phyloP scores from a whole-genome alignment of 2,888 invertebrate genomes.

The Thecophora atra region DNA sequence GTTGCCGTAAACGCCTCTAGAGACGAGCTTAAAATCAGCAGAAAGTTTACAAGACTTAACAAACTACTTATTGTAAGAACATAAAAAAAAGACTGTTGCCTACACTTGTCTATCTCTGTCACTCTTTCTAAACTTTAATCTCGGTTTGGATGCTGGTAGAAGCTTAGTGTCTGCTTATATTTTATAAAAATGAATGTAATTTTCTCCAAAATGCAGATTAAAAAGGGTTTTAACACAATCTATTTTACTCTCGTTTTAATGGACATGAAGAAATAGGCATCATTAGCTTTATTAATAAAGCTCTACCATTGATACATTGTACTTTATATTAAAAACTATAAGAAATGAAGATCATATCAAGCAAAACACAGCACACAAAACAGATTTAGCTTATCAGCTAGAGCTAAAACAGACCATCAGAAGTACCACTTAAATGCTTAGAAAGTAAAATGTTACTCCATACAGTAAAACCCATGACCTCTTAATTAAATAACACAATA shows the following conservation, averaged over 20 bases:
- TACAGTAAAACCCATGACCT: background rate
- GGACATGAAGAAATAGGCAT: too few relatives aligned
- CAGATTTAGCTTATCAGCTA: background rate
- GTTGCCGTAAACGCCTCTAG: background rate
- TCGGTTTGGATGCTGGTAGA: conserved; percentile 16
- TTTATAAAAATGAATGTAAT: too few relatives aligned
- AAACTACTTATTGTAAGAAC: conserved; percentile 11
- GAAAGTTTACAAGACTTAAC: conserved; percentile 3
- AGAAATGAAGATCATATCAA: conserved; percentile 42
- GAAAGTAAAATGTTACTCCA: background rate
- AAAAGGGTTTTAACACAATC: too few relatives aligned
- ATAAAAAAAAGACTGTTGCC: conserved; percentile 22
- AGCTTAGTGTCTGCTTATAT: conserved; percentile 17
- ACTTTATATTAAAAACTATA: background rate
- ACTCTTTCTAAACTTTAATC: conserved; percentile 24
- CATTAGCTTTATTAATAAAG: too few relatives aligned
- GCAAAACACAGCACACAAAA: background rate
- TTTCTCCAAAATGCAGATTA: too few relatives aligned
- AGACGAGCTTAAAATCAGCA: background rate
- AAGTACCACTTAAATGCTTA: background rate
- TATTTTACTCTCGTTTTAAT: too few relatives aligned
- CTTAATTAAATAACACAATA: too few relatives aligned
- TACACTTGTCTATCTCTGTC: background rate
- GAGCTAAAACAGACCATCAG: background rate
- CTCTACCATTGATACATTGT: too few relatives aligned